These are phyloP conservation scores for Phodopus roborovskii DNA, from an alignment of 2,113 vertebrate species.

Conservation along the genomic window DNA sequence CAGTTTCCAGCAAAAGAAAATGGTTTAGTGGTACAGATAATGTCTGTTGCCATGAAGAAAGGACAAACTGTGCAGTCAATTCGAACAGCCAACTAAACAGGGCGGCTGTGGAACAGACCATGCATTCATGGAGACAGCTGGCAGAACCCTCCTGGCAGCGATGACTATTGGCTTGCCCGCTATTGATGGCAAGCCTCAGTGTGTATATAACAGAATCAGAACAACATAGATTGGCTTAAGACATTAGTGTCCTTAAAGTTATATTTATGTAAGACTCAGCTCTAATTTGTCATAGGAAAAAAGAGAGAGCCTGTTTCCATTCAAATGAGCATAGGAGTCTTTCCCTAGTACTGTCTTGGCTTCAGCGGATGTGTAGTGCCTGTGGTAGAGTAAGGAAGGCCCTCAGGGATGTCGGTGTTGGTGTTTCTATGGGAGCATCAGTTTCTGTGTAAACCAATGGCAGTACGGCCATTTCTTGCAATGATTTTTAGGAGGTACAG, in stretches of 20 bases:
- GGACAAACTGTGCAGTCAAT: not conserved
- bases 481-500: not conserved
- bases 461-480: not conserved
- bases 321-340: not conserved
- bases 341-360: not conserved
- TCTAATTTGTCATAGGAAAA: slow-evolving; percentile 64
- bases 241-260: not conserved
- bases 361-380: not conserved
- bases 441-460: not conserved
- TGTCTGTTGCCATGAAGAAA: not conserved
- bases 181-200: slow-evolving; percentile 47
- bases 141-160: rapidly evolving
- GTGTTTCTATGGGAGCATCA: not conserved
- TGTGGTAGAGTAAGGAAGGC: not conserved
- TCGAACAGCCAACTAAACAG: not conserved
- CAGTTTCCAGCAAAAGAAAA: slow-evolving; percentile 1
- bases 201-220: slow-evolving; percentile 13
- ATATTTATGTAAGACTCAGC: slow-evolving; percentile 41
- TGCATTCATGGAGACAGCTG: not conserved
- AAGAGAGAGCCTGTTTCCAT: not conserved
- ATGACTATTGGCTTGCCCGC: slow-evolving; percentile 22
- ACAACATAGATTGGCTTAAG: slow-evolving; percentile 49
- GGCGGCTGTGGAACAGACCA: not conserved
- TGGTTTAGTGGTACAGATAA: not conserved
- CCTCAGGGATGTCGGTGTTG: not conserved